phyloP scores from a whole-genome alignment of 2,113 vertebrate species.

The Climacteris rufus region DNA sequence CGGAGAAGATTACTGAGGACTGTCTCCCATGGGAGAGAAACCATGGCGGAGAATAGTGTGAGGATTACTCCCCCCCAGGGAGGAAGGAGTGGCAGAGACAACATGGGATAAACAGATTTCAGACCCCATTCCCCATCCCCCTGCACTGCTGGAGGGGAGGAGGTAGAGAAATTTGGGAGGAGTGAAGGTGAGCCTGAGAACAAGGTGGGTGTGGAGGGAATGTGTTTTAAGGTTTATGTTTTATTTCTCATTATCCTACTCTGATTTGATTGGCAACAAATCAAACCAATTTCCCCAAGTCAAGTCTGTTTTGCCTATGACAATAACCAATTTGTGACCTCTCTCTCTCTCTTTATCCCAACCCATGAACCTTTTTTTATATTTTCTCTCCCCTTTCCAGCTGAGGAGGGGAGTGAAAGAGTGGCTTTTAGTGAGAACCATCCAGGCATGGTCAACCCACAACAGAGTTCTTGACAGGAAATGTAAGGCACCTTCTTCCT shows the following conservation, averaged over 20 bases:
- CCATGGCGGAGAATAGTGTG: accelerated
- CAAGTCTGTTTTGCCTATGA: neutral
- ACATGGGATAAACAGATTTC: neutral
- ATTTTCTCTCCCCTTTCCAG: neutral
- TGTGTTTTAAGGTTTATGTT: neutral
- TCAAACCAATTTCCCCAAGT: neutral
- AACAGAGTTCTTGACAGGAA: neutral
- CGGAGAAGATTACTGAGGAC: neutral
- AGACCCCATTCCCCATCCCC: neutral
- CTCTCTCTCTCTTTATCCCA: neutral
- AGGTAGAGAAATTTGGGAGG: neutral
- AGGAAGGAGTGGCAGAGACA: neutral
- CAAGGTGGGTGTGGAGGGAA: neutral
- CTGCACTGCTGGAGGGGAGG: neutral
- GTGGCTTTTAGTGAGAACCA: accelerated
- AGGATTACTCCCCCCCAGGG: neutral
- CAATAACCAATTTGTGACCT: neutral
- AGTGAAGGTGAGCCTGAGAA: neutral
- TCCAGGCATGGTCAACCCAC: neutral
- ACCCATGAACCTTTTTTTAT: accelerated
- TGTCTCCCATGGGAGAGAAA: neutral
- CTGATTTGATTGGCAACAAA: neutral
- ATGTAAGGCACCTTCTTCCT: neutral
- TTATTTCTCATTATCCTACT: neutral
- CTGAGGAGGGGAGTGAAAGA: neutral